Conservation (phyloP, 2,888 invertebrate genomes). For the Margaritifera margaritifera region DNA sequence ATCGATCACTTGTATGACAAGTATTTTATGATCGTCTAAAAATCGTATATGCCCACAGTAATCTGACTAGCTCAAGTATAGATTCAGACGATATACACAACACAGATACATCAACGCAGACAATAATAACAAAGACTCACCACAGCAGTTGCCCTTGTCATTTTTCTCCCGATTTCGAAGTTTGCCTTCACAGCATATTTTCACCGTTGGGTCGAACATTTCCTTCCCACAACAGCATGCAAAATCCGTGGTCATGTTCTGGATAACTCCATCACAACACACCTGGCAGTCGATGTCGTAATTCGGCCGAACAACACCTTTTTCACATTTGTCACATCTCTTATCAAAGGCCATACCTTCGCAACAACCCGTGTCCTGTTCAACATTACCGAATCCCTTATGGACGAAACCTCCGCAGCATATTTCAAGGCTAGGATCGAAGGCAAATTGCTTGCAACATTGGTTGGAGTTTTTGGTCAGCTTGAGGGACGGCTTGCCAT, state of each 20-base stretch:
- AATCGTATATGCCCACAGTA: no score
- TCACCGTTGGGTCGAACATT: constrained; percentile 19
- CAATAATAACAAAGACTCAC: constrained; percentile 9
- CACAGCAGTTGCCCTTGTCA: constrained; percentile 21
- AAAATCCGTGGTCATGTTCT: constrained; percentile 15
- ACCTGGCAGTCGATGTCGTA: constrained; percentile 27
- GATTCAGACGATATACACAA: no score
- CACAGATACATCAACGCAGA: no score
- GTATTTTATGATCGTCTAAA: no score
- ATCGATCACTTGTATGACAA: no score
- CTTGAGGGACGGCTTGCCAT: constrained; percentile 16
- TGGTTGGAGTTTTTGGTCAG: constrained; percentile 3
- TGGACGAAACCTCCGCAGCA: constrained; percentile 25
- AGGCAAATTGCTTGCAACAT: constrained; percentile 24
- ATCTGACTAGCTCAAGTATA: no score
- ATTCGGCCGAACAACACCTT: constrained; percentile 8
- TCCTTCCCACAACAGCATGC: constrained; percentile 31
- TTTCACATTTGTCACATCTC: constrained; percentile 19
- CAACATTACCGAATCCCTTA: constrained; percentile 16
- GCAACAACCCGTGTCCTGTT: constrained; percentile 24
- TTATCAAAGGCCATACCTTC: constrained; percentile 19
- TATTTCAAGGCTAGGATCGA: constrained; percentile 15
- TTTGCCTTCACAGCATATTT: constrained; percentile 21
- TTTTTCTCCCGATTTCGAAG: constrained; percentile 9
- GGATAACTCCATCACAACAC: constrained; percentile 27